Base-by-base conservation (phyloP, 2,888 invertebrate genomes). In the Cosmorhoe ocellata region DNA sequence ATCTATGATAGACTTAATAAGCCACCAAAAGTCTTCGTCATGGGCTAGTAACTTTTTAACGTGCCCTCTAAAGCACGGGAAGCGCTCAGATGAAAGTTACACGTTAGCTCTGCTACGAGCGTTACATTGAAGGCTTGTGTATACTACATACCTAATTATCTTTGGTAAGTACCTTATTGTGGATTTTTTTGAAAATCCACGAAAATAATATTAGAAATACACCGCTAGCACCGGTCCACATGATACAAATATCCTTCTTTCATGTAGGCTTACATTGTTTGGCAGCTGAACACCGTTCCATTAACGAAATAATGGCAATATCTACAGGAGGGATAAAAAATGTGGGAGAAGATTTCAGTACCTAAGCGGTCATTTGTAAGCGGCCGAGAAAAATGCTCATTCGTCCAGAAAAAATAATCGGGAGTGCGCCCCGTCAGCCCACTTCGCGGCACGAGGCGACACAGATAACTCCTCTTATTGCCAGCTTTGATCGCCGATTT, bases 301-400 rank as follows among this genome's bases (percentile, higher is more conserved):
- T 86, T 87, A 85, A 81, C 78, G 73, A 79, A 78, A 83, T 85
- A 86, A 85, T 81, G 75, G 79, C 75, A 80, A 79, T 77, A 81
- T 79, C 76, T 78, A 69, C 75, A 74, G 75, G 72, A 78, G 76
- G 66, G 71, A 78, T 78, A 83, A 81, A 82, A 81, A 83, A 82
- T 70, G 82, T 74, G 70, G 74, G 65, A 71, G 75, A 82, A 79
- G 81, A 83, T 83, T 85, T 79, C 76, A 79, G 76, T 78, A 80
- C 78, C 76, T 79, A 79, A 84, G 79, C 80, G 83, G 85, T 82
- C 82, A 85, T 88, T 88, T 87, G 82, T 87, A 82, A 82, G 82
- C 79, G 74, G 78, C 70, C 71, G 79, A 84, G 84, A 85, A 79
- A 85, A 85, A 84, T 84, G 82, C 74, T 82, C 76, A 74, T 76